Conservation (phyloP, 2,113 vertebrate genomes). For the Lanius collurio region DNA sequence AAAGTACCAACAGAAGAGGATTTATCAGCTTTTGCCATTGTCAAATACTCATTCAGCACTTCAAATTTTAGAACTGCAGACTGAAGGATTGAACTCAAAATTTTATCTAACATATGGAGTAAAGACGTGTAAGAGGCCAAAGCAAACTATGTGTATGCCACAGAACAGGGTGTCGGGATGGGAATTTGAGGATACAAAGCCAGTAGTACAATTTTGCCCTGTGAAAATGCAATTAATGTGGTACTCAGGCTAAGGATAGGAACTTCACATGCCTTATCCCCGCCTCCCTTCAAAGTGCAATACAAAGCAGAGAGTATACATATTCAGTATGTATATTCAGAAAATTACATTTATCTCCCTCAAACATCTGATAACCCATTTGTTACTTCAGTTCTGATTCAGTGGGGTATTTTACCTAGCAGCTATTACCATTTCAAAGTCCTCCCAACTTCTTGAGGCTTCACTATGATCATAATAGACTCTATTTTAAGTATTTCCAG, state of each 20-base stretch:
- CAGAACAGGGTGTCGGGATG: background rate
- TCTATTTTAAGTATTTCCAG: background rate
- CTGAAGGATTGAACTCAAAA: background rate
- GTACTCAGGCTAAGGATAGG: background rate
- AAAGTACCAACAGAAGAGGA: background rate
- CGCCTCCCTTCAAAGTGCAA: background rate
- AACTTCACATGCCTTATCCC: background rate
- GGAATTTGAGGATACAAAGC: background rate
- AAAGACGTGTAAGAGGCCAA: background rate
- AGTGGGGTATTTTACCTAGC: background rate
- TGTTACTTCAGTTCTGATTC: background rate
- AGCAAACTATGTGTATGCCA: background rate
- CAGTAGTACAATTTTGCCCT: background rate
- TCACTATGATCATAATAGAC: background rate
- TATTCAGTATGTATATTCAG: background rate
- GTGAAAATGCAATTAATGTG: background rate
- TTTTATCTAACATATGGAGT: background rate
- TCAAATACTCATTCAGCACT: background rate
- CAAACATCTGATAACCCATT: background rate
- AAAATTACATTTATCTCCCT: background rate
- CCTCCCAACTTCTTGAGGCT: background rate
- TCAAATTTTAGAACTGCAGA: background rate
- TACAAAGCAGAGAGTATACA: background rate
- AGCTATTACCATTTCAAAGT: background rate
- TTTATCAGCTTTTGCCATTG: background rate